Evolutionary conservation across 1,140 invertebrate genomes (phyloP).

Genomic region (Trichonephila clavata): DNA sequence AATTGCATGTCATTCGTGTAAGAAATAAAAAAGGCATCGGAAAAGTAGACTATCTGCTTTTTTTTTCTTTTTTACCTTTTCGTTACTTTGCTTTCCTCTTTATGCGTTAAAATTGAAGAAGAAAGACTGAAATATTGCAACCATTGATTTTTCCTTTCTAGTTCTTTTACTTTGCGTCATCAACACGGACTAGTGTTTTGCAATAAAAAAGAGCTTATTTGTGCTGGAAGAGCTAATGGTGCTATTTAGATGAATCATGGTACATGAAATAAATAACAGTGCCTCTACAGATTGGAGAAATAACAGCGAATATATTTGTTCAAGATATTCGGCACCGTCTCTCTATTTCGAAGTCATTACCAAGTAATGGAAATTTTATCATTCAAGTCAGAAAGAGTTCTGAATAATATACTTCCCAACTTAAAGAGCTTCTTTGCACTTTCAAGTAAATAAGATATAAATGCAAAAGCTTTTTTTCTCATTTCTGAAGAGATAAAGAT

Average conservation of each 20-base stretch:
- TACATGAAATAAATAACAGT: background rate
- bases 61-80: background rate
- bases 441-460: constrained; percentile 12
- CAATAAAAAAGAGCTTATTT: constrained; percentile 18
- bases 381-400: background rate
- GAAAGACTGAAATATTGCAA: constrained; percentile 38
- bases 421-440: background rate
- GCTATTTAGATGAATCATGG: constrained; percentile 20
- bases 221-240: background rate
- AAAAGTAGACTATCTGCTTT: background rate
- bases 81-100: background rate
- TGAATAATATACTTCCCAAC: background rate
- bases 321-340: background rate
- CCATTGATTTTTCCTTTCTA: constrained; percentile 12
- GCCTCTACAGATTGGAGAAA: background rate
- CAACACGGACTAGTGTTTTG: background rate
- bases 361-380: constrained; percentile 32
- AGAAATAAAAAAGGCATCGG: constrained; percentile 1
- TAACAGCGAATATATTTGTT: constrained; percentile 32
- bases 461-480: background rate
- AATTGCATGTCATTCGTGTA: constrained; percentile 28
- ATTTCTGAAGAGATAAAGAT: too few relatives aligned
- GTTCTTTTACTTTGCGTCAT: background rate
- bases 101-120: constrained; percentile 10
- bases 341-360: constrained; percentile 15